Evolutionary conservation across 2,113 vertebrate species (phyloP).

Genomic region (Saguinus imperator): DNA sequence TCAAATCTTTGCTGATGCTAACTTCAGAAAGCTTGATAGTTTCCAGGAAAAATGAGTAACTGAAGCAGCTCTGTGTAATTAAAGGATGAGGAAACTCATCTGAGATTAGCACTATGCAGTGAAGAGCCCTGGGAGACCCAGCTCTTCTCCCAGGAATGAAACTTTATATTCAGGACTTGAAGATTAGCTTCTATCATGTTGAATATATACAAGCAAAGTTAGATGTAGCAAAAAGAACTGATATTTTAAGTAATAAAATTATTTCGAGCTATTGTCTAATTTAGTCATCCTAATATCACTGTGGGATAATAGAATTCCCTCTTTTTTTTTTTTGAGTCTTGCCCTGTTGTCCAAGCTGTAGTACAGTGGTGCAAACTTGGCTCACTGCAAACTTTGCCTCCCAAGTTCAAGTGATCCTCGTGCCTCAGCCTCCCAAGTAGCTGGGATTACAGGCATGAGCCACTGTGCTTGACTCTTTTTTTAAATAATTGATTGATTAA

Average conservation of each 20-base stretch:
- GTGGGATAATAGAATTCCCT: background rate
- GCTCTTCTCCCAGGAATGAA: background rate
- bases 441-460: no score
- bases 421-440: background rate
- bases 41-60: background rate
- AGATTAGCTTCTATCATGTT: no score
- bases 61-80: background rate
- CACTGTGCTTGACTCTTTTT: no score
- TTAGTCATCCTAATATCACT: background rate
- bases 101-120: no score
- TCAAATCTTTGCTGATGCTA: background rate
- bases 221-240: background rate
- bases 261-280: background rate
- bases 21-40: background rate
- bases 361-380: background rate
- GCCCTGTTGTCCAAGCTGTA: no score
- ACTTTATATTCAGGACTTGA: background rate
- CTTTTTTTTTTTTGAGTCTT: no score
- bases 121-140: background rate
- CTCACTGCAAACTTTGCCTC: background rate
- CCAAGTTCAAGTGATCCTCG: background rate
- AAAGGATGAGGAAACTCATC: background rate
- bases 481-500: no score
- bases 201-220: no score
- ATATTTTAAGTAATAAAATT: background rate